phyloP scores from a whole-genome alignment of 35 echinoderm and acorn worm genomes.

The Anneissia japonica region DNA sequence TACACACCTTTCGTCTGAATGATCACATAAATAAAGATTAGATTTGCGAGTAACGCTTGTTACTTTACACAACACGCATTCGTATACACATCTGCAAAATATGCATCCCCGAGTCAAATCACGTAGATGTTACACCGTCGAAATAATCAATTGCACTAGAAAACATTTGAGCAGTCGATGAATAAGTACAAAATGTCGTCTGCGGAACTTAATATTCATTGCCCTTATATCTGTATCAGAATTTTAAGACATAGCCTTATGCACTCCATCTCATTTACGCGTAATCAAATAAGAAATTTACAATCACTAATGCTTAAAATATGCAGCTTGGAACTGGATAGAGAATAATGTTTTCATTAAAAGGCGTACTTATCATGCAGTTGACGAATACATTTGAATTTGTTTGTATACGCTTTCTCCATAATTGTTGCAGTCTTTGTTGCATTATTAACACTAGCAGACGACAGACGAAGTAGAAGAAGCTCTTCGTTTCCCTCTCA shows the following conservation, averaged over 20 bases:
- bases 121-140: neutral
- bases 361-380: neutral
- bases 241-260: neutral
- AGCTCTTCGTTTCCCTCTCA: neutral
- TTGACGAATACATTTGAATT: constrained; percentile 2
- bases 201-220: neutral
- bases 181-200: neutral
- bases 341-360: neutral
- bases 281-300: constrained; percentile 2
- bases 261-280: neutral
- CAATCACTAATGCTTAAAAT: neutral
- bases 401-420: constrained; percentile 1
- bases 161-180: neutral
- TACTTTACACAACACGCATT: neutral
- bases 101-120: neutral
- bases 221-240: neutral
- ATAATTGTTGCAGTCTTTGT: constrained; percentile 1
- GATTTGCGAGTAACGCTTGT: neutral
- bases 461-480: neutral
- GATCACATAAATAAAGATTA: neutral
- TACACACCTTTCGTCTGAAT: neutral
- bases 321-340: neutral
- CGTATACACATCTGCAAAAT: neutral
- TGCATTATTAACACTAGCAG: constrained; percentile 1
- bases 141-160: neutral